Evolutionary conservation across 2,888 invertebrate genomes (phyloP), one percentile per base, ranked within the genome.

Genomic region (Rhyacophila evoluta): DNA sequence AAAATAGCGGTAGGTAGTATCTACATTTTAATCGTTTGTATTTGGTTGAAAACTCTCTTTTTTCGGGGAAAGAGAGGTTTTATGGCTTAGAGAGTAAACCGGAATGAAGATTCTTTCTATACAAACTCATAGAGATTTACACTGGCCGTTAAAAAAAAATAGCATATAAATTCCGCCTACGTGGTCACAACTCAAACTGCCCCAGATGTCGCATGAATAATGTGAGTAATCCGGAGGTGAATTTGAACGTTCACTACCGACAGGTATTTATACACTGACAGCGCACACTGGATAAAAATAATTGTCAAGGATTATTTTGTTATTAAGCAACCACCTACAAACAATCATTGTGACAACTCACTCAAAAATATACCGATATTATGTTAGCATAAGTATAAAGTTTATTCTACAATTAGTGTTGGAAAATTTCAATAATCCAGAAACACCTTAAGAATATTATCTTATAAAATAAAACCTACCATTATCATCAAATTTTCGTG

Each of bases 181-280:
- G 55, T 55, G 55, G 55, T 55, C 55, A 55, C 55, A 55, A 55
- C 25, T 55, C 55, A 55, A 55, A 25, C 55, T 19, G 55, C 19
- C 19, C 55, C 55, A 55, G 55, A 55, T 55, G 55, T 55, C 55
- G 55, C 25, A 55, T 55, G 55, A 55, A 55, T 55, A 55, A 55
- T 55, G 25, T 19, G 55, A 6, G 55, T 55, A 55, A 55, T 10
- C 55, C 55, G 55, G 55, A 55, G 55, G 55, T 55, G 25, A 55
- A 55, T 55, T 55, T 55, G 55, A 25, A 55, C 55, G 55, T 15
- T 41, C 41, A 41, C 55, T 55, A 55, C 55, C 55, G 25, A 55
- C 55, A 55, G 55, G 55, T 55, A 55, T 55, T n/a, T 25, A 55
- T 19, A 55, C 55, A 55, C 19, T 55, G 55, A 55, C 25, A 8